Conservation (phyloP, 1,140 invertebrate genomes). For the Metaphire vulgaris region DNA sequence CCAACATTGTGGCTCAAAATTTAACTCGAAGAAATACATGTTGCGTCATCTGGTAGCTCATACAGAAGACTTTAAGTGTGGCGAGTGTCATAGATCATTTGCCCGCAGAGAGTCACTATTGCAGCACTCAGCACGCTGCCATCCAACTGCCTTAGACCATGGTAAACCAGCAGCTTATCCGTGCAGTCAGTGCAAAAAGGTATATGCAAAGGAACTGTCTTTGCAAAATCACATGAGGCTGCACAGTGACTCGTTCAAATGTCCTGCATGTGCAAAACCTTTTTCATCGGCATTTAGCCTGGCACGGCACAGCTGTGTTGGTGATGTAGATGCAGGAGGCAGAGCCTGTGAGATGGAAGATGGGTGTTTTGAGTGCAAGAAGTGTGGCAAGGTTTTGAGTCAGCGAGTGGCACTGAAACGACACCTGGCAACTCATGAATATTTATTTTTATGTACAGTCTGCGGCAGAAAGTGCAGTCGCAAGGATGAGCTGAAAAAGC, state of each 20-base stretch:
- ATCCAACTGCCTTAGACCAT: background rate
- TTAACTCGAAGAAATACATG: background rate
- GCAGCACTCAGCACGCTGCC: background rate
- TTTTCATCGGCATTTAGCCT: background rate
- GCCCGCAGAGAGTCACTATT: background rate
- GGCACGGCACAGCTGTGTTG: background rate
- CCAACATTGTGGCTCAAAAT: background rate
- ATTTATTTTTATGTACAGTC: background rate
- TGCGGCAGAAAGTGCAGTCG: background rate
- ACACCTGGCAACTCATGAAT: background rate
- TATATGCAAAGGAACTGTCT: background rate
- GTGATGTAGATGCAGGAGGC: background rate
- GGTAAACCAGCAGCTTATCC: background rate
- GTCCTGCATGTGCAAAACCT: background rate
- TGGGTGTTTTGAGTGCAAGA: background rate
- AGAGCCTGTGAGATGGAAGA: background rate
- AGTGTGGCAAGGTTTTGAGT: background rate
- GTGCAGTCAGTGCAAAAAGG: background rate
- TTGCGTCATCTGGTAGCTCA: background rate
- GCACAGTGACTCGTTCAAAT: background rate
- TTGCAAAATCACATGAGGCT: background rate
- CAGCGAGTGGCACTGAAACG: background rate
- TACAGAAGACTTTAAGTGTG: background rate
- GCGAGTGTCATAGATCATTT: background rate
- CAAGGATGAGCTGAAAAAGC: background rate